Evolutionary conservation across 2,888 invertebrate genomes (phyloP).

Genomic region (Melanotus villosus): DNA sequence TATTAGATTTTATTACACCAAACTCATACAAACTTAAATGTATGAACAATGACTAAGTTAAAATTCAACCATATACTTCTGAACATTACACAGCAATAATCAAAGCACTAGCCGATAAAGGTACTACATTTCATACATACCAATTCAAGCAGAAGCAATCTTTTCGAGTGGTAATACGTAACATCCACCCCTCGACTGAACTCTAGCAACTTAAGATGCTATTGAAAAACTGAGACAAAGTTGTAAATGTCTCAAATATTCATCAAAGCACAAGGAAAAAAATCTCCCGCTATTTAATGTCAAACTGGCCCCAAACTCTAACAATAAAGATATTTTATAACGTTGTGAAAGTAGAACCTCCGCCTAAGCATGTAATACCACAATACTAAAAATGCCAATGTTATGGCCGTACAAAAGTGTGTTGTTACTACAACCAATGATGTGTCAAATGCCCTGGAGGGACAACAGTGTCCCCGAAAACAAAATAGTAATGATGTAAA

Average conservation of each 20-base stretch:
- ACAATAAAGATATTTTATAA: background rate
- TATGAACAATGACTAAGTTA: conserved; percentile 16
- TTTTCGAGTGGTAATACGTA: background rate
- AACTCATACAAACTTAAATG: background rate
- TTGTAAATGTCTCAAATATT: too few species aligned
- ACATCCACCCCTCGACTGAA: conserved; percentile 18
- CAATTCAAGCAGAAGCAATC: background rate
- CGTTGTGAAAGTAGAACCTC: background rate
- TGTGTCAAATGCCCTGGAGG: background rate
- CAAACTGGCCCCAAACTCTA: too few species aligned
- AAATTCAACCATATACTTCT: background rate
- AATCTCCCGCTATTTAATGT: too few species aligned
- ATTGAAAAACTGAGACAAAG: conserved; percentile 9
- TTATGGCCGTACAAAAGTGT: background rate
- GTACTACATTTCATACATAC: background rate
- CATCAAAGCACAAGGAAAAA: too few species aligned
- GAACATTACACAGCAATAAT: conserved; percentile 1
- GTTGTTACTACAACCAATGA: background rate
- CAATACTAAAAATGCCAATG: background rate
- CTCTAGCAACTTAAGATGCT: background rate
- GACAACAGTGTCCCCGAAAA: background rate
- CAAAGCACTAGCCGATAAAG: conserved; percentile 6
- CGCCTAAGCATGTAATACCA: background rate
- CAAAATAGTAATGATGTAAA: background rate
- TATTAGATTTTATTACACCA: background rate